Percentiles rank a stretch among this genome's conserved stretches.
Conservation (phyloP, 1,140 invertebrate species). For the Ceratitis capitata region DNA sequence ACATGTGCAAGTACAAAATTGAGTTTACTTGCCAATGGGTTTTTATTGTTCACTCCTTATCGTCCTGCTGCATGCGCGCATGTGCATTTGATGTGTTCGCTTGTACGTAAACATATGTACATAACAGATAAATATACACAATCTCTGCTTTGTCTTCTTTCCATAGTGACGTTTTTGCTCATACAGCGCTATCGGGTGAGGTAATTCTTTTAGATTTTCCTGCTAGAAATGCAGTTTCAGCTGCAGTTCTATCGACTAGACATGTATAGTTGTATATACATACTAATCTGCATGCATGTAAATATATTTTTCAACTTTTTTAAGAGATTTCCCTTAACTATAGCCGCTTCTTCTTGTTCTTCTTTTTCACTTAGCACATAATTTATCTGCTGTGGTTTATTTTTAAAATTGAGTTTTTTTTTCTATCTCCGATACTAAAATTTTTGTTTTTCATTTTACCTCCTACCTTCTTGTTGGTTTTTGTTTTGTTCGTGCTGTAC, state of each 20-base stretch:
- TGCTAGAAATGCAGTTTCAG: neutral
- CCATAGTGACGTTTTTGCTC: no score
- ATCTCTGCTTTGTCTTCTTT: neutral
- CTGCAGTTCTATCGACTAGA: neutral
- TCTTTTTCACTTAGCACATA: no score
- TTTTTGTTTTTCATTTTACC: neutral
- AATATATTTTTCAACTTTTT: neutral
- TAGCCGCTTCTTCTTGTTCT: no score
- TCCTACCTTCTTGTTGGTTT: neutral
- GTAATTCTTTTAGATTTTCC: neutral
- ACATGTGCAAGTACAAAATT: neutral
- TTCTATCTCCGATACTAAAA: neutral
- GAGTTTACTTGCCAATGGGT: neutral
- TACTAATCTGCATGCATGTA: neutral
- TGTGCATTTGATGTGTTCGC: neutral
- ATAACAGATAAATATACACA: no score
- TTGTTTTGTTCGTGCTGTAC: conserved; percentile 40
- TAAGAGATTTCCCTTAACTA: no score
- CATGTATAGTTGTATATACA: neutral
- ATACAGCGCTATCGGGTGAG: neutral
- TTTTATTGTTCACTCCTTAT: conserved; percentile 33
- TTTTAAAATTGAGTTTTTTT: neutral
- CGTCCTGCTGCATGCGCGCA: neutral
- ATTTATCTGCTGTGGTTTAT: neutral
- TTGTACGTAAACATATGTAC: neutral